phyloP scores from a whole-genome alignment of 2,113 vertebrate genomes.

The Leptobrachium leishanense region DNA sequence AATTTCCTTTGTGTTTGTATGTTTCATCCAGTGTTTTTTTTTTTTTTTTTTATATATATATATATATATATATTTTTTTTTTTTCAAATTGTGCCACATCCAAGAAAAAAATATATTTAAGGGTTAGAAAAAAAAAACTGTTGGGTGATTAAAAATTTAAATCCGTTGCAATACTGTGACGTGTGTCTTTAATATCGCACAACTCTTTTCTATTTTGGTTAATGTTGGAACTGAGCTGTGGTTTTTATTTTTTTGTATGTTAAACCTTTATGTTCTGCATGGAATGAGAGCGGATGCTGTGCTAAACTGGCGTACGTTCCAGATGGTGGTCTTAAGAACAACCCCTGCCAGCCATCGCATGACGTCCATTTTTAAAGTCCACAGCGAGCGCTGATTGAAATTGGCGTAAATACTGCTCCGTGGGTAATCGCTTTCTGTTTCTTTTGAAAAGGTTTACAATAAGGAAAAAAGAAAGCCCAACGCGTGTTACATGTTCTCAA shows the following conservation, averaged over 20 bases:
- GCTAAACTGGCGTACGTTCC: conserved; percentile 24
- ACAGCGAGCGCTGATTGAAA: conserved; percentile 18
- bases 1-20: no score
- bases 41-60: no score
- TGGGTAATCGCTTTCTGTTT: not conserved
- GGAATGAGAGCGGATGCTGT: conserved; percentile 10
- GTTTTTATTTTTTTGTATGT: not conserved
- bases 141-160: no score
- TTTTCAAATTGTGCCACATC: no score
- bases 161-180: no score
- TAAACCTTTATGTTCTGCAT: not conserved
- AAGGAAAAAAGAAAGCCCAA: no score
- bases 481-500: no score
- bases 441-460: not conserved
- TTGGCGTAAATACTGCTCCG: not conserved
- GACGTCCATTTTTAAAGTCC: conserved; percentile 8
- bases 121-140: no score
- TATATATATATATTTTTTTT: no score
- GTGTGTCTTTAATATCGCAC: no score
- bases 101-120: no score
- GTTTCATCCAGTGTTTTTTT: no score
- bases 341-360: conserved; percentile 13
- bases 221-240: not conserved
- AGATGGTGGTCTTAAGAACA: conserved; percentile 27
- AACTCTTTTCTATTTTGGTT: not conserved